Percentiles rank a stretch among this genome's conserved stretches.
Evolutionary conservation across 2,888 invertebrate genomes (phyloP).

Genomic region (Eupithecia subfuscata): DNA sequence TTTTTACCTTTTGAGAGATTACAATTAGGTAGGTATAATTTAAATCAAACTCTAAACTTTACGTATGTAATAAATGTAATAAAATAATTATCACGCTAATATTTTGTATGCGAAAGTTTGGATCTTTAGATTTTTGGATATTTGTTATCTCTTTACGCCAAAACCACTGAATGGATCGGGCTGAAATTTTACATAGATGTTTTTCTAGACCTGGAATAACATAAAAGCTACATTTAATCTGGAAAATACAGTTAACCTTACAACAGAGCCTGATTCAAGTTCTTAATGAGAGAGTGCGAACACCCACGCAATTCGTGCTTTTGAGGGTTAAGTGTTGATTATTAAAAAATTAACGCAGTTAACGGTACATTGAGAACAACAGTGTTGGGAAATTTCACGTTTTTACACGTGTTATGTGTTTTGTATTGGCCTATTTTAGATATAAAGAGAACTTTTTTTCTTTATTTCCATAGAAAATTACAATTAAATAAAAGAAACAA

Average conservation of each 20-base stretch:
- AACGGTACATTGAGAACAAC: slow-evolving; percentile 21
- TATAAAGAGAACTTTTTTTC: background rate
- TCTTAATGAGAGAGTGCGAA: slow-evolving; percentile 5
- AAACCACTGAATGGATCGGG: too few relatives aligned
- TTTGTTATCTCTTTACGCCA: too few relatives aligned
- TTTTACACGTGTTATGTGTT: background rate
- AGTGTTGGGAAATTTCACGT: slow-evolving; percentile 7
- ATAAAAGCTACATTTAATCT: background rate
- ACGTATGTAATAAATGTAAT: too few relatives aligned
- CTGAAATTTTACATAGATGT: too few relatives aligned
- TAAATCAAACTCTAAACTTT: too few relatives aligned
- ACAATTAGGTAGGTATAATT: too few relatives aligned
- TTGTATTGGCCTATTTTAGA: background rate
- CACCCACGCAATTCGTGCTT: background rate
- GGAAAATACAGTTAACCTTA: background rate
- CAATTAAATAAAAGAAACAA: too few relatives aligned
- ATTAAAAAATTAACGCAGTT: slow-evolving; percentile 30
- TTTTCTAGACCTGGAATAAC: too few relatives aligned
- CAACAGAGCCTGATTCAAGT: background rate
- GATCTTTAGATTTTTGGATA: too few relatives aligned
- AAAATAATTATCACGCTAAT: background rate
- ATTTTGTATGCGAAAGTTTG: background rate
- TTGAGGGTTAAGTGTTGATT: slow-evolving; percentile 16
- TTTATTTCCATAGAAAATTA: too few relatives aligned
- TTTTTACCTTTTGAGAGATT: too few relatives aligned